These are phyloP conservation scores for Drosophila gunungcola DNA, from an alignment of 1,140 invertebrate species.

Conservation along the genomic window DNA sequence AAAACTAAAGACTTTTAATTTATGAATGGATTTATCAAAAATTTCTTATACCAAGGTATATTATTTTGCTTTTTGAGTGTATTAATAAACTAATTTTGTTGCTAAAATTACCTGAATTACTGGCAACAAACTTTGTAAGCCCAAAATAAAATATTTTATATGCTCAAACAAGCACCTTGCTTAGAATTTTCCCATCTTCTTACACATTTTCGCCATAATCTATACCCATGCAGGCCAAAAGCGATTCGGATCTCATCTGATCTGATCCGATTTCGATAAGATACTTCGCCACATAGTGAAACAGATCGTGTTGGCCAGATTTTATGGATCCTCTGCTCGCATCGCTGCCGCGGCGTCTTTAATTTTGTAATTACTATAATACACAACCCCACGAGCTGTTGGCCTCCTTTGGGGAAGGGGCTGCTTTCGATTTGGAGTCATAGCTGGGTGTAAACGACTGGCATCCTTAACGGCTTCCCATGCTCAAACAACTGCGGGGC, in stretches of 20 bases:
- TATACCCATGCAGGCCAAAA: background rate
- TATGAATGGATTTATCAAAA: too few relatives aligned
- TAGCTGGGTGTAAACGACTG: conserved; percentile 57
- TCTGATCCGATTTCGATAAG: conserved; percentile 25
- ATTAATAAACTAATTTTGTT: too few relatives aligned
- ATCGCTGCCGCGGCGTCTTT: conserved; percentile 29
- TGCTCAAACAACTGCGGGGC: conserved; percentile 76
- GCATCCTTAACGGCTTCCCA: conserved; percentile 68
- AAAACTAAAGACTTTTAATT: too few relatives aligned
- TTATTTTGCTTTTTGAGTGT: too few relatives aligned
- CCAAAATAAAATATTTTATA: background rate
- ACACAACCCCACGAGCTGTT: conserved; percentile 58
- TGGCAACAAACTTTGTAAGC: background rate
- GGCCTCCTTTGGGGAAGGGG: conserved; percentile 5
- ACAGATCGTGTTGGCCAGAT: conserved; percentile 46
- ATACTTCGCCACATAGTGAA: conserved; percentile 36
- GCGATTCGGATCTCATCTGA: conserved; percentile 10
- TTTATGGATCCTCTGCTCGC: conserved; percentile 31
- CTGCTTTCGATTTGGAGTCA: conserved; percentile 46
- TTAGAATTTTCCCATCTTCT: background rate
- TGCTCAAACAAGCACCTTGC: background rate
- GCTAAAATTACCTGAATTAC: too few relatives aligned
- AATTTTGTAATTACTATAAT: conserved; percentile 81
- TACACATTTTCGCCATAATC: background rate
- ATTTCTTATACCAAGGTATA: too few relatives aligned